Evolutionary conservation across 2,797 vertebrate genomes (phyloP).

Genomic region (Phoebastria nigripes): DNA sequence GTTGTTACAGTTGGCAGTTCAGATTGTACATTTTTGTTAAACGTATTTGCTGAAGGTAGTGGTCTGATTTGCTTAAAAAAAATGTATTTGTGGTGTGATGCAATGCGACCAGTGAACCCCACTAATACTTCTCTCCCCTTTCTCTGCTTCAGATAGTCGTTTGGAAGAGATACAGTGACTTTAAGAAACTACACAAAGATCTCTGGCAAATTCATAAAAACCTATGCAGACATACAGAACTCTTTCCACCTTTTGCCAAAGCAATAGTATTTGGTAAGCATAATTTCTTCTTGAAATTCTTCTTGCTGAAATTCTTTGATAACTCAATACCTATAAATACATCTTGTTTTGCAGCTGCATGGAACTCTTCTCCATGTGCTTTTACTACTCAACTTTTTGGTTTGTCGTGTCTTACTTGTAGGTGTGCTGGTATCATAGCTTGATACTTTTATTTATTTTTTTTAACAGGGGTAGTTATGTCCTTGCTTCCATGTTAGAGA

Average conservation of each 20-base stretch:
- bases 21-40: neutral
- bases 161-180: conserved; percentile 98
- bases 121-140: conserved; percentile 19
- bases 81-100: neutral
- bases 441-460: neutral
- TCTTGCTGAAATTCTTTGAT: conserved; percentile 1
- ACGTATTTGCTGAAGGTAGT: neutral
- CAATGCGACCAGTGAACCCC: neutral
- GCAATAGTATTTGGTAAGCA: conserved; percentile 96
- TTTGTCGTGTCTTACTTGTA: neutral
- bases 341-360: neutral
- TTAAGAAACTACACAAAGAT: conserved; percentile 94
- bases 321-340: neutral
- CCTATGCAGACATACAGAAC: conserved; percentile 89
- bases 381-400: neutral
- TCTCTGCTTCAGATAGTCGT: conserved; percentile 86
- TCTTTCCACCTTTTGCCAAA: conserved; percentile 97
- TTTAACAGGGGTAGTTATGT: neutral
- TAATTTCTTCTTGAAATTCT: conserved; percentile 10
- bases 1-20: neutral
- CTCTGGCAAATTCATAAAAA: conserved; percentile 95
- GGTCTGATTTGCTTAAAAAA: neutral
- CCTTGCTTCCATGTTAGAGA: neutral
- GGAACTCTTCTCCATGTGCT: neutral
- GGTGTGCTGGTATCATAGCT: neutral